Percentiles rank a stretch among this genome's conserved stretches.
phyloP scores from a whole-genome alignment of 1,140 invertebrate genomes.

The Eriosoma lanigerum region DNA sequence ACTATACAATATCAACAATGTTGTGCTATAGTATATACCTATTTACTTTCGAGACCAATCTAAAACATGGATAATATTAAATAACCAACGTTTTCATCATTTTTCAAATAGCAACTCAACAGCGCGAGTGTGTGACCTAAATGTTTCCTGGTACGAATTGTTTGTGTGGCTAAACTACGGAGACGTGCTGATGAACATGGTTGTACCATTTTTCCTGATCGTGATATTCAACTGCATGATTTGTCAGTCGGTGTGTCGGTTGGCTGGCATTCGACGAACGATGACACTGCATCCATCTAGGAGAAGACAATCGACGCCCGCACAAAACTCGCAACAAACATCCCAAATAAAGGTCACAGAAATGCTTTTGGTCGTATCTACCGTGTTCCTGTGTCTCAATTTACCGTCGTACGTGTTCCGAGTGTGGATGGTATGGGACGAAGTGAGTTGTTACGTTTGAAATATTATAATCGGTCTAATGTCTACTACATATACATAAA shows the following conservation, averaged over 20 bases:
- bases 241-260: conserved; percentile 65
- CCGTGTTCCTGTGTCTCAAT: conserved; percentile 77
- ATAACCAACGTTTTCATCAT: background rate
- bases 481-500: no score
- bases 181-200: conserved; percentile 71
- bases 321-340: conserved; percentile 55
- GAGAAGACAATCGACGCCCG: conserved; percentile 13
- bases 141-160: conserved; percentile 59
- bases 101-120: conserved; percentile 56
- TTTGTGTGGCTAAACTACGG: conserved; percentile 68
- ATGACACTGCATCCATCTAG: conserved; percentile 58
- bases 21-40: no score
- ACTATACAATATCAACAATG: no score
- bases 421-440: conserved; percentile 62
- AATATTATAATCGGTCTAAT: background rate
- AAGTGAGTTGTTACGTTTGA: conserved; percentile 60
- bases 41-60: no score
- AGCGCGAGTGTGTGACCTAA: conserved; percentile 60
- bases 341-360: conserved; percentile 74
- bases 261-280: conserved; percentile 62
- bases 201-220: conserved; percentile 71
- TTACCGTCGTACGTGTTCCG: conserved; percentile 71
- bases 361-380: conserved; percentile 79
- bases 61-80: no score
- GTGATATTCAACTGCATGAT: conserved; percentile 72